Percentiles rank a stretch among this genome's conserved stretches.
Evolutionary conservation across 2,113 vertebrate genomes (phyloP).

Genomic region (Rhinoptilus africanus): DNA sequence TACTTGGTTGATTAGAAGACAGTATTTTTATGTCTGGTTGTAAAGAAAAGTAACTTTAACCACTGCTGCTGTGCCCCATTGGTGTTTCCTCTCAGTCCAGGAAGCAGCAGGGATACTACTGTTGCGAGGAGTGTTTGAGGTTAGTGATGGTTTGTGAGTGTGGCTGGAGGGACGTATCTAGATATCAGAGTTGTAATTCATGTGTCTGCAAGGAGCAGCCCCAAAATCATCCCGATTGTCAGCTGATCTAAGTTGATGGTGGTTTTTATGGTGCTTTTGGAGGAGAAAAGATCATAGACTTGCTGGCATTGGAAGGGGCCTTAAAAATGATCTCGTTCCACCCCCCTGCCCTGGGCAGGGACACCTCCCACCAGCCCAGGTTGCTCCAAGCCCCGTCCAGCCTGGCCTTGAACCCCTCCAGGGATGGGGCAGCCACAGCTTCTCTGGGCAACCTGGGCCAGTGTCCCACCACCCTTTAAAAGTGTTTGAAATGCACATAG

Average conservation of each 20-base stretch:
- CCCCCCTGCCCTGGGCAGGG: background rate
- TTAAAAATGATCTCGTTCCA: background rate
- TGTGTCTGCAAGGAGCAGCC: background rate
- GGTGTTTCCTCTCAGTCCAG: background rate
- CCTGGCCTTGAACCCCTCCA: background rate
- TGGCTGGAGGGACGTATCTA: background rate
- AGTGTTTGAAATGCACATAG: background rate
- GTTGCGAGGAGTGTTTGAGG: background rate
- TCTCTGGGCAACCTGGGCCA: too few relatives aligned
- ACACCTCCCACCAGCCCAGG: background rate
- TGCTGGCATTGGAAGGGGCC: background rate
- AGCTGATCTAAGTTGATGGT: background rate
- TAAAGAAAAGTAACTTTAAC: background rate
- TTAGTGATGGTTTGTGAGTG: accelerated
- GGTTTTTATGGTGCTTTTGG: background rate
- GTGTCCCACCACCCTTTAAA: background rate
- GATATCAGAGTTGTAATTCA: background rate
- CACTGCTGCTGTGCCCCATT: background rate
- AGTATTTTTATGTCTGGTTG: background rate
- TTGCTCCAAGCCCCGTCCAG: background rate
- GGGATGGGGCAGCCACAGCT: background rate
- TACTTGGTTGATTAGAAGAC: background rate
- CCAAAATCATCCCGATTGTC: background rate
- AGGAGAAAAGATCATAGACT: background rate
- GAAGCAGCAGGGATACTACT: background rate